Conservation (phyloP, 1,140 invertebrate genomes). For the Phymorhynchus buccinoides region DNA sequence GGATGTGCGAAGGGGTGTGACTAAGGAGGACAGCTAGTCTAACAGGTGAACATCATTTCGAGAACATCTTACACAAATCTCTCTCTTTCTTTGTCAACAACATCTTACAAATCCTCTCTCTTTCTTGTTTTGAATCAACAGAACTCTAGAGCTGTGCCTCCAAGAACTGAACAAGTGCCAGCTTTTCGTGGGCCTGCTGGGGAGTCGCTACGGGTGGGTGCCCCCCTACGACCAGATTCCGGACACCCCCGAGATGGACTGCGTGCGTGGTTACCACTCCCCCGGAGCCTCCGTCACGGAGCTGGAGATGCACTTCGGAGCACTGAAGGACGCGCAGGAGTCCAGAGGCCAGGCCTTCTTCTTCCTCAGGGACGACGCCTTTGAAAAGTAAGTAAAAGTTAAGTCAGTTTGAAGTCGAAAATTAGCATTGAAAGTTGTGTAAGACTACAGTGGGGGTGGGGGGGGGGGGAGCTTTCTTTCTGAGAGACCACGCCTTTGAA, state of each 20-base stretch:
- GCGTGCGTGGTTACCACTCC: slow-evolving; percentile 68
- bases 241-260: slow-evolving; percentile 68
- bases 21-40: slow-evolving; percentile 69
- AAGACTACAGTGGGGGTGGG: background rate
- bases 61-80: too few relatives aligned
- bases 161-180: slow-evolving; percentile 72
- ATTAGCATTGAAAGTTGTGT: too few relatives aligned
- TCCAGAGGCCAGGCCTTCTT: slow-evolving; percentile 70
- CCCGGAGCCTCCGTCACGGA: slow-evolving; percentile 74
- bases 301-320: slow-evolving; percentile 73
- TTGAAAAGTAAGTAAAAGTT: slow-evolving; percentile 57
- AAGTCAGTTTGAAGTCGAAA: too few relatives aligned
- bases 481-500: too few relatives aligned
- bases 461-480: background rate
- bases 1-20: slow-evolving; percentile 76
- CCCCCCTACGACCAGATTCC: slow-evolving; percentile 64
- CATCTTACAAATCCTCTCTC: too few relatives aligned
- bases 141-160: slow-evolving; percentile 74
- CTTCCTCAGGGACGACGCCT: slow-evolving; percentile 68
- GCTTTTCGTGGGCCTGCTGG: slow-evolving; percentile 75
- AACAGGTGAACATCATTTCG: too few relatives aligned
- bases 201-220: slow-evolving; percentile 73
- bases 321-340: slow-evolving; percentile 58
- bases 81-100: too few relatives aligned
- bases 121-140: too few relatives aligned